Base-by-base conservation (phyloP, 2,888 invertebrate species). In the Marronus borbonicus region DNA sequence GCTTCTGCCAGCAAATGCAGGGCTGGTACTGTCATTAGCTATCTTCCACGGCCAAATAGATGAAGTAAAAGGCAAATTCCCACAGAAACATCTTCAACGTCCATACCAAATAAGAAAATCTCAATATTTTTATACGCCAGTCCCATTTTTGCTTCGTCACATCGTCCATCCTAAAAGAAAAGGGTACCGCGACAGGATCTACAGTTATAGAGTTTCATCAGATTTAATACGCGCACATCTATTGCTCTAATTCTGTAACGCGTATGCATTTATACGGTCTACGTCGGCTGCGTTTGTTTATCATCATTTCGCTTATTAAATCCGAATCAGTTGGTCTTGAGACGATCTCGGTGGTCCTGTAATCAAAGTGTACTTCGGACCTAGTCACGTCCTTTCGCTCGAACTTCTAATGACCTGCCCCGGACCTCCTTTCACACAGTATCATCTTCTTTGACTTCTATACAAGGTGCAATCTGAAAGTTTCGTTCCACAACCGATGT, bases 271-370 rank as follows among this genome's bases (percentile, higher is more conserved):
- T 60, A 58, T 72, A 72, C 44, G 58, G 39, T n/a, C 39, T 60
- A 5, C 12, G 36, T 58, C 70, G 70, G 70, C 70, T 60, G 58
- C 44, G 58, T 60, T 72, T 72, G 44, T 44, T 58, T 8, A 70
- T 12, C 39, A 55, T 70, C 39, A 66, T 76, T 66, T 76, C 65
- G 65, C 76, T 76, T 76, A 76, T 76, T 76, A 76, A 66, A 76
- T 55, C 64, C 76, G 65, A 76, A 76, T 76, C 66, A 55, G 39
- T 68, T 44, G 24, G 24, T 72, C 24, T 44, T 14, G n/a, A 17
- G 76, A 44, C 76, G 76, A 76, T 58, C 66, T 31, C 58, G 76
- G 76, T 76, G 76, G 76, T 76, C 76, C 44, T 17, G 12, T 66
- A 76, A 76, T 76, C 65, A 12, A 76, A 44, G 17, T 72, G 24